Evolutionary conservation across 1,140 invertebrate species (phyloP).

Genomic region (Drosophila kurseongensis): DNA sequence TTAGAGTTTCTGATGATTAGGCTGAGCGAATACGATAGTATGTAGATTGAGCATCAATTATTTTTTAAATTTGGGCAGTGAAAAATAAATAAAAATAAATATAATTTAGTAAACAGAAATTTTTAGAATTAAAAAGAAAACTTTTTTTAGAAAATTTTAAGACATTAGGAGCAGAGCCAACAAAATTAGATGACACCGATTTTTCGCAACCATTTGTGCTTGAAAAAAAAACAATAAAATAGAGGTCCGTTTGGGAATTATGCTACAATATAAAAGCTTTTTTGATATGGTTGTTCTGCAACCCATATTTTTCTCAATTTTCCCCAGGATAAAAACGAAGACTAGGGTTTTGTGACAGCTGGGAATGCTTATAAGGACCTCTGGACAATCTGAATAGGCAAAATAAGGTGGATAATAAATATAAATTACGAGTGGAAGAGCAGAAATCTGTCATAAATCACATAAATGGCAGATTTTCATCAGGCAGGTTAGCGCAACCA

Average conservation of each 20-base stretch:
- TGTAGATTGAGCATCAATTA: not conserved
- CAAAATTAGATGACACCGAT: no score
- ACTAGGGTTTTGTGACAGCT: conserved; percentile 26
- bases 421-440: conserved; percentile 48
- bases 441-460: conserved; percentile 63
- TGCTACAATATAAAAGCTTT: no score
- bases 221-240: no score
- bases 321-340: not conserved
- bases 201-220: no score
- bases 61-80: not conserved
- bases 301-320: no score
- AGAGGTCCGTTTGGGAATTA: no score
- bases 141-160: no score
- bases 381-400: conserved; percentile 12
- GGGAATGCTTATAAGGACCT: conserved; percentile 20
- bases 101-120: not conserved
- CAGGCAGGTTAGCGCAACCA: conserved; percentile 19
- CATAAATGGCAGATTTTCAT: conserved; percentile 64
- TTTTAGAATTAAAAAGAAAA: no score
- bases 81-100: not conserved
- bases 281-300: no score
- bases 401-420: conserved; percentile 56
- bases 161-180: no score
- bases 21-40: conserved; percentile 78
- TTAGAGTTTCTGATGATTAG: conserved; percentile 66